Evolutionary conservation across 1,140 invertebrate genomes (phyloP).

Genomic region (Wiebesia pumilae): DNA sequence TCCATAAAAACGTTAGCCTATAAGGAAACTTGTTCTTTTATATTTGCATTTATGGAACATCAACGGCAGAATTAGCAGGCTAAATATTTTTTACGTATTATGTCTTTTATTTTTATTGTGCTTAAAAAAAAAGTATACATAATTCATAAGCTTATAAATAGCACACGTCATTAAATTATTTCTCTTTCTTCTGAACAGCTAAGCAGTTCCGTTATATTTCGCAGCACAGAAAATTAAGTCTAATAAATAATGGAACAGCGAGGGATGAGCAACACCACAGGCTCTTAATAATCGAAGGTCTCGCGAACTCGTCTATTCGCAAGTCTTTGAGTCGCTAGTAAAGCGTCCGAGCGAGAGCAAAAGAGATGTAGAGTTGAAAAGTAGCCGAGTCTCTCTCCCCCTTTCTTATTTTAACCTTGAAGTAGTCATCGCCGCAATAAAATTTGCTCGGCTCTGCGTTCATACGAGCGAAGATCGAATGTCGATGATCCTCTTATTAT

Average conservation of each 20-base stretch:
- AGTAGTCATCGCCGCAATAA: constrained; percentile 55
- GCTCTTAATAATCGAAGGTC: constrained; percentile 35
- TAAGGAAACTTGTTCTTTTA: background rate
- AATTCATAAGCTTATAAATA: constrained; percentile 34
- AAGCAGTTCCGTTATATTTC: constrained; percentile 41
- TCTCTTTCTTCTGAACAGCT: constrained; percentile 7
- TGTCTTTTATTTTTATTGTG: background rate
- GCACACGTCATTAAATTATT: constrained; percentile 8
- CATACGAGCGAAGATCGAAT: background rate
- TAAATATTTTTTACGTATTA: background rate
- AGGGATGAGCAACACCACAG: constrained; percentile 29
- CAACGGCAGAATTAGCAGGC: background rate
- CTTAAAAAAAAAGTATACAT: background rate
- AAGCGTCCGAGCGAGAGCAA: background rate
- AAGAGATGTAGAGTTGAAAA: background rate
- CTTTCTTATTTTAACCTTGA: constrained; percentile 54
- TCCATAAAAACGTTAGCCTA: background rate
- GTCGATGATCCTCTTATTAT: constrained; percentile 35
- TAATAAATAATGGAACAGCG: constrained; percentile 40
- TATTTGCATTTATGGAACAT: background rate
- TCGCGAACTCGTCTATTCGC: constrained; percentile 55
- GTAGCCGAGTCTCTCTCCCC: background rate
- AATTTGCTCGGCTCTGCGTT: constrained; percentile 53
- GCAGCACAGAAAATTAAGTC: constrained; percentile 26
- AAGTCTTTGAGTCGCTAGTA: background rate